A percentile compares a stretch with the other conserved stretches of the same genome.
Evolutionary conservation across 2,113 vertebrate genomes (phyloP).

Genomic region (Anhinga rufa): DNA sequence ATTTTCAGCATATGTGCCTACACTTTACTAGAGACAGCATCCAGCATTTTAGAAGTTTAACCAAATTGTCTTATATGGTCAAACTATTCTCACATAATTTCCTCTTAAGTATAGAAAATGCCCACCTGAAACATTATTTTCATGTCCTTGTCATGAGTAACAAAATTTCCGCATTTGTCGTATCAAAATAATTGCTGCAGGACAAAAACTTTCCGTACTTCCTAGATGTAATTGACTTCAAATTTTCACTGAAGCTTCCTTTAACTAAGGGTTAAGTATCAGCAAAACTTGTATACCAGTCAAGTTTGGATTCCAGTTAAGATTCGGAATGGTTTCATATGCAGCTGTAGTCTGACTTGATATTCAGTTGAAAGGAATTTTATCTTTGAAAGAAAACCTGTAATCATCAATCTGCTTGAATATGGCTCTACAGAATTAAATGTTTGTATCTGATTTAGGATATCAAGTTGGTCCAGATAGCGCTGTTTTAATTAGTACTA

Average conservation of each 20-base stretch:
- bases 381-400: background rate
- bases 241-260: background rate
- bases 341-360: background rate
- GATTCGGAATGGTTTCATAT: background rate
- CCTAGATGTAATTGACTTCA: background rate
- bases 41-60: background rate
- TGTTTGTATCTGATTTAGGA: background rate
- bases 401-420: background rate
- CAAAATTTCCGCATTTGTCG: background rate
- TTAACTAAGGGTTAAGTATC: background rate
- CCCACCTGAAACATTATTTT: background rate
- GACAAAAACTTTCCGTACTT: background rate
- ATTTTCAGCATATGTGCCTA: background rate
- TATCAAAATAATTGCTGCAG: background rate
- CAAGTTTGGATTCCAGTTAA: background rate
- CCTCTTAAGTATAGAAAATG: background rate
- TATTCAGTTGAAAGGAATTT: background rate
- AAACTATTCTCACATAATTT: background rate
- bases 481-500: slow-evolving; percentile 3
- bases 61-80: background rate
- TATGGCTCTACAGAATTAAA: background rate
- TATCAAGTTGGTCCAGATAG: background rate
- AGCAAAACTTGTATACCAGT: background rate
- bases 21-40: background rate
- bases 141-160: background rate